Evolutionary conservation across 2,797 vertebrate species (phyloP).

Genomic region (Eurystomus glaucurus): DNA sequence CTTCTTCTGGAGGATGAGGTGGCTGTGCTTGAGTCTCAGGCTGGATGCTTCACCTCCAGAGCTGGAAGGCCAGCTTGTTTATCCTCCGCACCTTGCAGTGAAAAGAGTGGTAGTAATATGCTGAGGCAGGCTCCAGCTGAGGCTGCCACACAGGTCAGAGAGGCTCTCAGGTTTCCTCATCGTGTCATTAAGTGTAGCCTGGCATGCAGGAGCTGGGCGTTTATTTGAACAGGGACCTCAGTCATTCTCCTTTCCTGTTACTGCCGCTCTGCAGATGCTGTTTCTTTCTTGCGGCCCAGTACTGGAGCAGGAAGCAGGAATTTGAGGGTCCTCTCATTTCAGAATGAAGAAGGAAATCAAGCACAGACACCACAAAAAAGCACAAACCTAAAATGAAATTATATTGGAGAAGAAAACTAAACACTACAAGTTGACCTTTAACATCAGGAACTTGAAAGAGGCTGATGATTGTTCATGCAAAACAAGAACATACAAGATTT

Average conservation of each 20-base stretch:
- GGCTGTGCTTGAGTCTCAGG: background rate
- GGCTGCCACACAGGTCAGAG: background rate
- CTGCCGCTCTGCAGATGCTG: background rate
- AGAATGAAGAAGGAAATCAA: background rate
- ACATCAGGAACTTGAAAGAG: background rate
- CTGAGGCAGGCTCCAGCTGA: background rate
- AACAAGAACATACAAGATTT: background rate
- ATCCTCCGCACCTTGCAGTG: accelerated
- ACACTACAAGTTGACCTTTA: background rate
- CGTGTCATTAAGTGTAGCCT: background rate
- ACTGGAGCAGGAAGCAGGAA: background rate
- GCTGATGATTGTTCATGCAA: background rate
- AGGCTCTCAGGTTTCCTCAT: accelerated
- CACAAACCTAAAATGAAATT: background rate
- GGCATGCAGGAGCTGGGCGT: background rate
- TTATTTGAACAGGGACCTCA: background rate
- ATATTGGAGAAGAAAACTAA: background rate
- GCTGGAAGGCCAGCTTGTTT: background rate
- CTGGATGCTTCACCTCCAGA: background rate
- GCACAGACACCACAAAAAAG: background rate
- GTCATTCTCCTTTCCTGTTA: background rate
- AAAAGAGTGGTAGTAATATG: background rate
- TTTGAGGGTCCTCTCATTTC: background rate
- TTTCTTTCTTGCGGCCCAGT: background rate
- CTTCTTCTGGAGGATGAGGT: background rate